Conservation (phyloP, 2,888 invertebrate species). For the Lasioglossum figueresi region DNA sequence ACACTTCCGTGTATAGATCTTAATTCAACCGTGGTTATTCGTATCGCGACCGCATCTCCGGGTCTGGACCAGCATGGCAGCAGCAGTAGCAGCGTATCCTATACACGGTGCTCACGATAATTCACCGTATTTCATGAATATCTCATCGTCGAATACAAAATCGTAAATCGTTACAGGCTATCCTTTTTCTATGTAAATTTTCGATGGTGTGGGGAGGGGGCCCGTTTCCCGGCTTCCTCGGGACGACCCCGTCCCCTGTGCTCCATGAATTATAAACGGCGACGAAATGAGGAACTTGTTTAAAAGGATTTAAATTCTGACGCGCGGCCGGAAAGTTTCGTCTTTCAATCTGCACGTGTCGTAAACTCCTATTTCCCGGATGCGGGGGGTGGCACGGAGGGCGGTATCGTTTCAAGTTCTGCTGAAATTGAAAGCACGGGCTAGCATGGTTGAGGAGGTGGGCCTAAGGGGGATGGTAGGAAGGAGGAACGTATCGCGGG, state of each 20-base stretch:
- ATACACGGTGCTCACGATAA: slow-evolving; percentile 33
- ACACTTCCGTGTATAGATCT: slow-evolving; percentile 8
- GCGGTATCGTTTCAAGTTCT: slow-evolving; percentile 59
- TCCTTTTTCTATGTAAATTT: slow-evolving; percentile 63
- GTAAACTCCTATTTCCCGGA: slow-evolving; percentile 48
- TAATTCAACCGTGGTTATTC: slow-evolving; percentile 21
- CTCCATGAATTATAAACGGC: slow-evolving; percentile 68
- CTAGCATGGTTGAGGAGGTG: neutral
- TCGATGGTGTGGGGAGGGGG: slow-evolving; percentile 5
- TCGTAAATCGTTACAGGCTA: slow-evolving; percentile 60
- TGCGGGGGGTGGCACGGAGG: neutral
- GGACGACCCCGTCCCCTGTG: slow-evolving; percentile 23
- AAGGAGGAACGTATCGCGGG: slow-evolving; percentile 47
- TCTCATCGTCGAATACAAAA: slow-evolving; percentile 59
- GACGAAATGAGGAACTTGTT: slow-evolving; percentile 67
- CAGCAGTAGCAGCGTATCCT: neutral
- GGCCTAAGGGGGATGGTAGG: neutral
- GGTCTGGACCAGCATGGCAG: neutral
- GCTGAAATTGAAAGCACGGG: slow-evolving; percentile 59
- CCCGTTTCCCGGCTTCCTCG: slow-evolving; percentile 32
- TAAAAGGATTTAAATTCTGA: slow-evolving; percentile 68
- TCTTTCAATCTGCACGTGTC: slow-evolving; percentile 57
- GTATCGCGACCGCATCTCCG: neutral
- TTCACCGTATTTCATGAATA: slow-evolving; percentile 57
- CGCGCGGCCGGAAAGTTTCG: slow-evolving; percentile 55